Percentiles rank a stretch among this genome's conserved stretches.
These are phyloP conservation scores for Sylvia atricapilla DNA, from an alignment of 2,113 vertebrate genomes.

Conservation along the genomic window DNA sequence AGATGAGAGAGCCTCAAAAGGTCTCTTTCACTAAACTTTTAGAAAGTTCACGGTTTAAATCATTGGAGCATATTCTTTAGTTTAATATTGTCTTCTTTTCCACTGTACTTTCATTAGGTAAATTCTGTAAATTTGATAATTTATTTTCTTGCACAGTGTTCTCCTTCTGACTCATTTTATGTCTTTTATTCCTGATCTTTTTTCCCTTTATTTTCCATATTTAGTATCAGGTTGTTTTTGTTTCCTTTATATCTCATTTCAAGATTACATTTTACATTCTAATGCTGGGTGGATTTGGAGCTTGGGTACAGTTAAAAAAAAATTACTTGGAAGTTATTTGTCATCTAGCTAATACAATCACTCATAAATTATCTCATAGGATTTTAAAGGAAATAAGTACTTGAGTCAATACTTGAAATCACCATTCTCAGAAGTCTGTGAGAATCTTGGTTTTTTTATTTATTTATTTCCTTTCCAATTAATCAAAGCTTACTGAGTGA, in stretches of 20 bases:
- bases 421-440: background rate
- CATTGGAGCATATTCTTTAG: background rate
- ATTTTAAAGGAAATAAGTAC: background rate
- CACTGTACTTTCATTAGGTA: background rate
- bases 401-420: background rate
- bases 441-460: background rate
- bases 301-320: background rate
- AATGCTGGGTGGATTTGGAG: background rate
- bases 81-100: background rate
- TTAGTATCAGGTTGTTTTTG: background rate
- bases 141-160: background rate
- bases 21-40: background rate
- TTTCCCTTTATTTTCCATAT: background rate
- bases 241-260: background rate
- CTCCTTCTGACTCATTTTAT: background rate
- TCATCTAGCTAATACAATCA: background rate
- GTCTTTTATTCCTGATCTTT: fast-evolving
- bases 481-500: background rate
- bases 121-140: background rate
- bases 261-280: background rate
- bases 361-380: background rate
- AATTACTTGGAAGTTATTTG: background rate
- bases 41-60: background rate
- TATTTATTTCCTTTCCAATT: background rate
- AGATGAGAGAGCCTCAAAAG: background rate